A percentile compares a stretch with the other conserved stretches of the same genome.
phyloP scores from a whole-genome alignment of 2,113 vertebrate genomes.

The Sorex fumeus region DNA sequence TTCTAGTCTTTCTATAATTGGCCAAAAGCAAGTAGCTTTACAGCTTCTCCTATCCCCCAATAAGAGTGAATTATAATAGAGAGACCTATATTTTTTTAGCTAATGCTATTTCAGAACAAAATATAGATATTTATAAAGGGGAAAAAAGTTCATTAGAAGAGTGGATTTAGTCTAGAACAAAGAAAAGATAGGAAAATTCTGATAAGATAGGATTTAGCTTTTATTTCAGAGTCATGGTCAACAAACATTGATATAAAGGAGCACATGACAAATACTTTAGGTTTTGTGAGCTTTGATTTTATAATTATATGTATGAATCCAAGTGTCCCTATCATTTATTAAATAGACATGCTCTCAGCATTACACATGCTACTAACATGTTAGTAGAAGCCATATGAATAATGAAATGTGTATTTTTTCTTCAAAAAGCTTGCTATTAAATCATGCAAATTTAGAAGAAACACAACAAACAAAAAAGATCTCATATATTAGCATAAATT shows the following conservation, averaged over 20 bases:
- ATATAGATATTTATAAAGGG: not conserved
- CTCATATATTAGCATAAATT: not conserved
- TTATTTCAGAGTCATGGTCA: not conserved
- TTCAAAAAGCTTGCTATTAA: not conserved
- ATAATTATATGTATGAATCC: not conserved
- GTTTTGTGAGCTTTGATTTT: not conserved
- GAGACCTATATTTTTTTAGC: not conserved
- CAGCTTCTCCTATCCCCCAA: too few species aligned
- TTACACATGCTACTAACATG: not conserved
- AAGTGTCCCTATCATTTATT: not conserved
- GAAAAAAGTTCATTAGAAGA: not conserved
- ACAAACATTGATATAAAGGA: not conserved
- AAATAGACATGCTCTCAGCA: not conserved
- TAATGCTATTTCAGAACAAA: not conserved
- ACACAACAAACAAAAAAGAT: not conserved
- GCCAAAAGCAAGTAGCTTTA: rapidly evolving
- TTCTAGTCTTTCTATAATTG: not conserved
- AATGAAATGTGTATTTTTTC: not conserved
- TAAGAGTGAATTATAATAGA: not conserved
- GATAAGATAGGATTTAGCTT: not conserved
- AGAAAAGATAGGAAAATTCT: not conserved
- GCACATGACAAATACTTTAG: not conserved
- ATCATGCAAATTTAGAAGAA: not conserved
- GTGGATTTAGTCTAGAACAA: not conserved
- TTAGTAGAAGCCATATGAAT: not conserved